Evolutionary conservation across 2,113 vertebrate species (phyloP).

Genomic region (Otocyon megalotis): DNA sequence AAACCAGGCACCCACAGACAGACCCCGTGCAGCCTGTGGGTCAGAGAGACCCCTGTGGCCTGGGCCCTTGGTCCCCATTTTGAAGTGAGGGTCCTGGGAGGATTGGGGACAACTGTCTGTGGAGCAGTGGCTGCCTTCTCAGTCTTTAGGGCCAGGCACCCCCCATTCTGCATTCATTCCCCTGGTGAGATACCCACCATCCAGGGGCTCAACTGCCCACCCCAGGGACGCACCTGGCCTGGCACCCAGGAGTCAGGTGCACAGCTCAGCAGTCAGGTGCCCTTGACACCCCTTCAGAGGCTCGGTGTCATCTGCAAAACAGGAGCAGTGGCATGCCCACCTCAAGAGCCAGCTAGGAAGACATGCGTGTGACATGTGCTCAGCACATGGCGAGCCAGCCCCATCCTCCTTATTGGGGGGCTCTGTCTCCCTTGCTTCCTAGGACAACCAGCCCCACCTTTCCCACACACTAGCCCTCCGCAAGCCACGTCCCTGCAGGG

Average conservation of each 20-base stretch:
- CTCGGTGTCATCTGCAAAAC: rapidly evolving
- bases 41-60: rapidly evolving
- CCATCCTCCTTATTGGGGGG: not conserved
- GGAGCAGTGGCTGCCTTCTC: rapidly evolving
- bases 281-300: not conserved
- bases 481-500: rapidly evolving
- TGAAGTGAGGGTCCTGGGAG: rapidly evolving
- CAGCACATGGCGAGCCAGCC: rapidly evolving
- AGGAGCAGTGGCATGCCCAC: no score
- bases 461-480: rapidly evolving
- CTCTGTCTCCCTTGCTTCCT: not conserved
- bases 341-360: no score
- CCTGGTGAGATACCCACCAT: rapidly evolving
- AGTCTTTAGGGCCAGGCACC: not conserved
- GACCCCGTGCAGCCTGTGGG: rapidly evolving
- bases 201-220: not conserved
- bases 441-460: no score
- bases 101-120: rapidly evolving
- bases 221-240: not conserved
- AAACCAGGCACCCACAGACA: rapidly evolving
- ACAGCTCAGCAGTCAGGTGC: no score
- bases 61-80: no score
- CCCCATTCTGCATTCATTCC: not conserved
- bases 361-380: rapidly evolving
- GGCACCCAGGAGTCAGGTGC: not conserved